These are phyloP conservation scores for Aphrocallistes beatrix DNA, from an alignment of 37 sponge, comb jelly and placozoan species.

Conservation along the genomic window DNA sequence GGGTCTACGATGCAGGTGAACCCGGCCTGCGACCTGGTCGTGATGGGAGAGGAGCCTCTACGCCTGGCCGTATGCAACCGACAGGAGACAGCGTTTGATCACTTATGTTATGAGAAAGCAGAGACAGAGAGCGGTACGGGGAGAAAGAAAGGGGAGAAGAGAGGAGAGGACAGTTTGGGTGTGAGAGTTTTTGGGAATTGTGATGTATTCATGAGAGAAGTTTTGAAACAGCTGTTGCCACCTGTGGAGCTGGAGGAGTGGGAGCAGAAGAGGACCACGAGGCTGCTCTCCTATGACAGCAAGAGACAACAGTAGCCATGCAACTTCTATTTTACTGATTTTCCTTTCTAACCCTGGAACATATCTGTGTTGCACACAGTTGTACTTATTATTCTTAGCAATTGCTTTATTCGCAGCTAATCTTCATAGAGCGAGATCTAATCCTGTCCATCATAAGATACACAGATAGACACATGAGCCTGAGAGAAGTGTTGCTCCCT, in stretches of 20 bases:
- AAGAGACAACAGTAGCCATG: neutral
- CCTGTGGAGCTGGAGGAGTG: slow-evolving; percentile 23
- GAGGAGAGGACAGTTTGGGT: neutral
- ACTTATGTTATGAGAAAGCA: slow-evolving; percentile 25
- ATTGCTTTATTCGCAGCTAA: neutral
- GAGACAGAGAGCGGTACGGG: neutral
- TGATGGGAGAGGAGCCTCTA: slow-evolving; percentile 31
- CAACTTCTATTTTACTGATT: too few relatives aligned
- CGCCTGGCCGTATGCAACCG: slow-evolving; percentile 52
- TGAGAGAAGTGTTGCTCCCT: neutral
- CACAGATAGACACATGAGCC: too few relatives aligned
- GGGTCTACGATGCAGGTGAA: slow-evolving; percentile 60
- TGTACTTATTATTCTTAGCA: neutral
- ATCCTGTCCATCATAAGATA: neutral
- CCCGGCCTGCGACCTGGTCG: slow-evolving; percentile 53
- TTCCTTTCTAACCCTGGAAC: neutral
- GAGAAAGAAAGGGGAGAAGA: neutral
- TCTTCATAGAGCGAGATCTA: too few relatives aligned
- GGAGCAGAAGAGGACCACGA: slow-evolving; percentile 23
- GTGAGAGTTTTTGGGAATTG: slow-evolving; percentile 44
- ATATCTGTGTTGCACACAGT: neutral
- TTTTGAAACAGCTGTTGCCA: slow-evolving; percentile 35
- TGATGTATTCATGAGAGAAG: slow-evolving; percentile 33
- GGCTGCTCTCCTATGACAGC: slow-evolving; percentile 22
- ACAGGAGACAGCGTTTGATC: slow-evolving; percentile 49